phyloP scores from a whole-genome alignment of 2,888 invertebrate genomes.

The Cacoxenus indagator region DNA sequence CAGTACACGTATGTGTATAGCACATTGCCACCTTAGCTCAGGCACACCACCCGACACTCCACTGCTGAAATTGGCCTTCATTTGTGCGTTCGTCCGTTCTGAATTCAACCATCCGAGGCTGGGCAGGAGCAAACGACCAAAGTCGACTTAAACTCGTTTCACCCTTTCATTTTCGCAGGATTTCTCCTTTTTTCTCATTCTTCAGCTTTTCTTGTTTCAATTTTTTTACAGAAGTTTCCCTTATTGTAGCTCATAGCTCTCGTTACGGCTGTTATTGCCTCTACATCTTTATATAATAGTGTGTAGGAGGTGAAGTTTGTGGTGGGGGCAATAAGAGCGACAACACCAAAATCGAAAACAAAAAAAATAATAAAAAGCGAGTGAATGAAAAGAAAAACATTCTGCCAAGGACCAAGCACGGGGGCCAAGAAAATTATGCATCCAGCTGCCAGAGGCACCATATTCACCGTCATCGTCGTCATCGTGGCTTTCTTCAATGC shows the following conservation, averaged over 20 bases:
- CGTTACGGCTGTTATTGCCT: background rate
- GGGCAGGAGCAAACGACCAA: background rate
- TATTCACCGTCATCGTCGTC: background rate
- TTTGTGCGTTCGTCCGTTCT: background rate
- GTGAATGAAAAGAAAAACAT: background rate
- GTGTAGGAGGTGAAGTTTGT: background rate
- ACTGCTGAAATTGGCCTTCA: background rate
- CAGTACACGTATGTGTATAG: background rate
- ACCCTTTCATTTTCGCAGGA: background rate
- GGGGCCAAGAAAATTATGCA: background rate
- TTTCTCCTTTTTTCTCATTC: background rate
- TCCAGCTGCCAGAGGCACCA: too few relatives aligned
- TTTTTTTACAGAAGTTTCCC: constrained; percentile 4
- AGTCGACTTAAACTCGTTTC: constrained; percentile 1
- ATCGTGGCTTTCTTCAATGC: background rate
- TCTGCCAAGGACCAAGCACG: background rate
- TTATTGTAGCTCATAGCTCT: background rate
- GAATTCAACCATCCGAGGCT: background rate
- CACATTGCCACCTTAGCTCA: background rate
- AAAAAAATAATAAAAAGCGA: background rate
- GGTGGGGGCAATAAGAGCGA: background rate
- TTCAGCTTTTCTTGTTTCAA: background rate
- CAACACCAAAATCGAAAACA: background rate
- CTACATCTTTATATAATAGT: constrained; percentile 13
- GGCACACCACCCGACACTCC: background rate